These are phyloP conservation scores for Cercopithecus petaurista DNA, from an alignment of 2,797 vertebrate species.

Conservation along the genomic window DNA sequence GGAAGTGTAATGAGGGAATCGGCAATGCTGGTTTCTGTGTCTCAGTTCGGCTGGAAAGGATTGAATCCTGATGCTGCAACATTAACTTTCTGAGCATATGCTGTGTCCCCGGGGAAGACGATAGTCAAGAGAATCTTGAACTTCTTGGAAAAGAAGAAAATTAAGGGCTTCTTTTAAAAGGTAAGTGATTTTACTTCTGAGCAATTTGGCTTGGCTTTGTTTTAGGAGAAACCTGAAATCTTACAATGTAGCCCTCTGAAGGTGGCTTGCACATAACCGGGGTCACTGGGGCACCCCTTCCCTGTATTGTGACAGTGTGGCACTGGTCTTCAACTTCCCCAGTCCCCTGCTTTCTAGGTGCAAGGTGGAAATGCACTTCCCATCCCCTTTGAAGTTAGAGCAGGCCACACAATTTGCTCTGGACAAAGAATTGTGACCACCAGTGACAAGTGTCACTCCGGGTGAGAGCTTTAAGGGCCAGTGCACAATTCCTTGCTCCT, in stretches of 20 bases:
- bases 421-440: neutral
- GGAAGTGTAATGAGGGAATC: neutral
- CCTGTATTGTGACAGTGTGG: rapidly evolving
- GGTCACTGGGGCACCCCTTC: rapidly evolving
- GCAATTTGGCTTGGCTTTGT: neutral
- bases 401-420: neutral
- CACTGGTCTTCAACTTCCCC: neutral
- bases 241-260: neutral
- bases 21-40: neutral
- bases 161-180: neutral
- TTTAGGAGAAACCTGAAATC: neutral
- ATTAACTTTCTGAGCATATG: neutral
- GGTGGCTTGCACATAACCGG: neutral
- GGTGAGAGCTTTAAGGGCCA: neutral
- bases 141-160: neutral
- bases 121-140: neutral
- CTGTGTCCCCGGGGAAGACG: neutral
- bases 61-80: neutral
- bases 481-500: neutral
- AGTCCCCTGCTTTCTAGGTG: neutral
- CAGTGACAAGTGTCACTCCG: neutral
- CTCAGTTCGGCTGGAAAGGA: neutral
- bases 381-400: rapidly evolving
- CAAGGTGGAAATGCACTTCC: neutral
- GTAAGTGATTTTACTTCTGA: neutral